Evolutionary conservation across 1,140 invertebrate genomes (phyloP), one percentile per base, ranked within the genome.

Genomic region (Drosophila santomea): DNA sequence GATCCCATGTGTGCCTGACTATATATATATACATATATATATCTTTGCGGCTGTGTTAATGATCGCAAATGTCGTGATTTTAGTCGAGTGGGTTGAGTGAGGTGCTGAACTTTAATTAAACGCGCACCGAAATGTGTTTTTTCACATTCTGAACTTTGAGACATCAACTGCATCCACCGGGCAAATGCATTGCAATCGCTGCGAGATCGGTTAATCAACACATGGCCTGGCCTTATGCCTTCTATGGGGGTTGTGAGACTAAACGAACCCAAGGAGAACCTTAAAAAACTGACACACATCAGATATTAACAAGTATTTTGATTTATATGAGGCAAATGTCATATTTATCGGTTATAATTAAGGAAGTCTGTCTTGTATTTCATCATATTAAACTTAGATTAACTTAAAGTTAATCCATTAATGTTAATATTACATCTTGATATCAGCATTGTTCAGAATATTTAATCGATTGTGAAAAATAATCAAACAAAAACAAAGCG

Each of bases 21-120:
- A 32, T 32, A 32, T 3, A 10, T 8, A 10, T 32, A 32, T 8
- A 10, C 10, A 2, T 32, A 32, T 32, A 32, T 10, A 56, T 39
- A 52, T 52, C 6, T 36, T 15, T 20, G 45, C n/a, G 44, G 17
- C 20, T 69, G 64, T 71, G 67, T 69, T 71, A 71, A 71, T 71
- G 67, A 71, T 71, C 64, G 67, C 64, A 71, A 71, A 71, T 71
- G 67, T 71, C 67, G 67, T 71, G 67, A 71, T 71, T 71, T 71
- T 71, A 71, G 67, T 56, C 52, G 64, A 71, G 67, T 71, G 67
- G 67, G 67, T 50, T 71, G 67, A 71, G 64, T 71, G 67, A 71
- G 67, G 67, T 71, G 67, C 67, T 71, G 67, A 71, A 71, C 67
- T 71, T 71, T 71, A 71, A 71, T 71, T 71, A 71, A 71, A 71